Evolutionary conservation across 2,113 vertebrate species (phyloP).

Genomic region (Ceratotherium simum): DNA sequence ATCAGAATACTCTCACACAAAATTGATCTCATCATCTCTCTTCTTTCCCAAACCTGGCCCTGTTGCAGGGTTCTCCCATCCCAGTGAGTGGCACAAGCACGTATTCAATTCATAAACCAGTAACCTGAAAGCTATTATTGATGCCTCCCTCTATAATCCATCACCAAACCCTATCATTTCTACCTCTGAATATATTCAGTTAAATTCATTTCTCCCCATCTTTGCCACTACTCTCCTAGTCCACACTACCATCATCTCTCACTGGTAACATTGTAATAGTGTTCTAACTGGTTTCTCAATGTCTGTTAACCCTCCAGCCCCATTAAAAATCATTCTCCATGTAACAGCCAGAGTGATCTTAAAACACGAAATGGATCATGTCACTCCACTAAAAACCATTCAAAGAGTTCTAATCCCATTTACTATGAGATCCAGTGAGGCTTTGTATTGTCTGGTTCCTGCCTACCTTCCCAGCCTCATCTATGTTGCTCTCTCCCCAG

Average conservation of each 20-base stretch:
- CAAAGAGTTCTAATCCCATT: conserved; percentile 24
- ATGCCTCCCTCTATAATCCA: not conserved
- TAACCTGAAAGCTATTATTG: conserved; percentile 34
- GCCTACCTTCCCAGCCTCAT: not conserved
- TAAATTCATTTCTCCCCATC: conserved; percentile 17
- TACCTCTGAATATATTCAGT: conserved; percentile 24
- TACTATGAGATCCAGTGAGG: not conserved
- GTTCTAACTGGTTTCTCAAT: not conserved
- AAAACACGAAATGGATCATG: conserved; percentile 15
- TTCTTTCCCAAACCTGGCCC: not conserved
- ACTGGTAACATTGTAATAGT: not conserved
- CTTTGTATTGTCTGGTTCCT: not conserved
- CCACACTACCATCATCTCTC: not conserved
- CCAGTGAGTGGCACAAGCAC: not conserved
- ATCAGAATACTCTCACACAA: conserved; percentile 33
- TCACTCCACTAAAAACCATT: not conserved
- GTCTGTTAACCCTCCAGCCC: not conserved
- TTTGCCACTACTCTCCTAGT: not conserved
- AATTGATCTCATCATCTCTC: conserved; percentile 12
- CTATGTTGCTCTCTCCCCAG: not conserved
- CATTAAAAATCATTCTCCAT: conserved; percentile 20
- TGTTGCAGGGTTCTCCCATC: not conserved
- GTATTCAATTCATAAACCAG: conserved; percentile 41
- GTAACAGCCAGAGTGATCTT: not conserved
- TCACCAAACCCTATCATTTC: not conserved